Base-by-base conservation (phyloP, 2,888 invertebrate species). In the Orthosia cruda region DNA sequence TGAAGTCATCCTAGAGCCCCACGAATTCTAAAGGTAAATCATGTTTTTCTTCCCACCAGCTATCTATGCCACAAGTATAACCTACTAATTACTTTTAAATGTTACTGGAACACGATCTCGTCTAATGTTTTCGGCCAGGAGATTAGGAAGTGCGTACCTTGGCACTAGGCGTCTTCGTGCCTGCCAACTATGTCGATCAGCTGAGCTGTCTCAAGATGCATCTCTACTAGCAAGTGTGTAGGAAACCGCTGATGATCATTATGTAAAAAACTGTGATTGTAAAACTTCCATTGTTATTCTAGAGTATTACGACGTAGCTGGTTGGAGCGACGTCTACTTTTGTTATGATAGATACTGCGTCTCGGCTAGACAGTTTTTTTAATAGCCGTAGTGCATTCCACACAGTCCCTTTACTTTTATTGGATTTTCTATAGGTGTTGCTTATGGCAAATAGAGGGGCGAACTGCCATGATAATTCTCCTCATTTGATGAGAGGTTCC, bases 171-270 rank as follows among this genome's bases (percentile, higher is more conserved):
- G 72, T 72, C 58, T 71, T 65, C 62, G 20, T 63, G 82, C 81
- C 82, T 94, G 95, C 95, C 95, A 95, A 95, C 85, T 94, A 94
- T 94, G 94, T 91, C 93, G 89, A 92, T 90, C 89, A 78, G 69
- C 74, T 73, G 77, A 81, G 76, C 47, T 54, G 64, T 55, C 55
- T 68, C 73, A 52, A 71, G 84, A 81, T 78, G 85, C 82, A 85
- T 87, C 77, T 82, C 77, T 83, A 78, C 71, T 69, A 67, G 72
- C 55, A 13, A 71, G 65, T 52, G 54, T 71, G 50, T 40, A 70
- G 64, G 62, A 68, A 58, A 80, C 23, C 54, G 62, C 61, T 50
- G 55, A 26, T 71, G 40, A 62, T 67, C 47, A 23, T 82, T 82
- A 82, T 58, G 62, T 84, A 82, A 84, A 64, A 52, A 12, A 18